A percentile compares a stretch with the other conserved stretches of the same genome.
phyloP scores from a whole-genome alignment of 2,797 vertebrate genomes.

The Crypturellus tataupa region DNA sequence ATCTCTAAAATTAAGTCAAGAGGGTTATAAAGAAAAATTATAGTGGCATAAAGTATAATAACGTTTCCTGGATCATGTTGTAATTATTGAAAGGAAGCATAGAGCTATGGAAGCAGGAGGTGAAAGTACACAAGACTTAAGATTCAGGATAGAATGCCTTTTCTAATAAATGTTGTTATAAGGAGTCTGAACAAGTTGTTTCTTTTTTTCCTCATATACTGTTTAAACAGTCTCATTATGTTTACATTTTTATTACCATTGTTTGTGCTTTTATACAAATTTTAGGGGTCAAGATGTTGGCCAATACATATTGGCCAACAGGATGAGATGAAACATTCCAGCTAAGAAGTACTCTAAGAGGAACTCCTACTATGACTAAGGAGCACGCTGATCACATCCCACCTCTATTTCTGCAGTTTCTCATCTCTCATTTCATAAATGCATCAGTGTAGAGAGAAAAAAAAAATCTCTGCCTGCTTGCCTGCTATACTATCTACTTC shows the following conservation, averaged over 20 bases:
- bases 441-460: neutral
- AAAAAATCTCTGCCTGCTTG: neutral
- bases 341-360: neutral
- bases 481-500: accelerated
- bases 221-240: neutral
- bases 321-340: accelerated
- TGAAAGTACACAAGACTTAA: neutral
- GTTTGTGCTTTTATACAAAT: neutral
- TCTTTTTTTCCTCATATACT: neutral
- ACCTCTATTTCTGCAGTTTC: neutral
- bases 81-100: neutral
- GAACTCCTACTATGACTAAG: neutral
- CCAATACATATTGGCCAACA: neutral
- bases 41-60: neutral
- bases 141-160: neutral
- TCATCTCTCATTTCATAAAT: neutral
- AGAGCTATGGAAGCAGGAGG: neutral
- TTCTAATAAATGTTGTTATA: neutral
- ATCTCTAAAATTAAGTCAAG: neutral
- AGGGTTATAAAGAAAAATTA: neutral
- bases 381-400: neutral
- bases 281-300: neutral
- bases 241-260: neutral
- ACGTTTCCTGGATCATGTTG: neutral
- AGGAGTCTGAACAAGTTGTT: neutral